Evolutionary conservation across 2,797 vertebrate species (phyloP).

Genomic region (Acropternis orthonyx): DNA sequence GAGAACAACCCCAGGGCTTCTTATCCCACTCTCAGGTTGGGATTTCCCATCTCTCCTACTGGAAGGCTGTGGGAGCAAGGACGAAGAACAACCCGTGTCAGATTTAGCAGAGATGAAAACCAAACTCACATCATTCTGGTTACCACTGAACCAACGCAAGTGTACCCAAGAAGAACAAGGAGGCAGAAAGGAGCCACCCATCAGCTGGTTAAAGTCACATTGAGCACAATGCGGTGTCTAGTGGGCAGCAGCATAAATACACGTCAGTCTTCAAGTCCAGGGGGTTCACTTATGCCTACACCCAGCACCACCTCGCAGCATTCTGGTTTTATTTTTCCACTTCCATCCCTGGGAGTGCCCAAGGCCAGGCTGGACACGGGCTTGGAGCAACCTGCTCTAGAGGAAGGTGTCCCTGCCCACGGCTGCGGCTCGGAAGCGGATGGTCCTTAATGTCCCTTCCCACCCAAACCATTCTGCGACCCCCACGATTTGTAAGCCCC

Average conservation of each 20-base stretch:
- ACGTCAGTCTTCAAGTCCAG: not conserved
- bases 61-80: not conserved
- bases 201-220: not conserved
- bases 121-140: not conserved
- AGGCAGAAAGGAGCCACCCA: not conserved
- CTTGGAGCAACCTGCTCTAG: not conserved
- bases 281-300: not conserved
- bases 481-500: rapidly evolving
- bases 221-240: not conserved
- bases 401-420: not conserved
- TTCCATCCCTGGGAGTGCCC: not conserved
- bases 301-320: not conserved
- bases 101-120: rapidly evolving
- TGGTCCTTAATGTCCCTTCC: not conserved
- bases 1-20: not conserved
- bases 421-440: not conserved
- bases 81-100: not conserved
- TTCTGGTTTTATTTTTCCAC: not conserved
- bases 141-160: not conserved
- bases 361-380: not conserved
- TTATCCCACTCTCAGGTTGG: rapidly evolving
- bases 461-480: not conserved
- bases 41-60: rapidly evolving
- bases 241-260: not conserved
- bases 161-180: not conserved